Evolutionary conservation across 2,888 invertebrate genomes (phyloP).

Genomic region (Athetis lepigone): DNA sequence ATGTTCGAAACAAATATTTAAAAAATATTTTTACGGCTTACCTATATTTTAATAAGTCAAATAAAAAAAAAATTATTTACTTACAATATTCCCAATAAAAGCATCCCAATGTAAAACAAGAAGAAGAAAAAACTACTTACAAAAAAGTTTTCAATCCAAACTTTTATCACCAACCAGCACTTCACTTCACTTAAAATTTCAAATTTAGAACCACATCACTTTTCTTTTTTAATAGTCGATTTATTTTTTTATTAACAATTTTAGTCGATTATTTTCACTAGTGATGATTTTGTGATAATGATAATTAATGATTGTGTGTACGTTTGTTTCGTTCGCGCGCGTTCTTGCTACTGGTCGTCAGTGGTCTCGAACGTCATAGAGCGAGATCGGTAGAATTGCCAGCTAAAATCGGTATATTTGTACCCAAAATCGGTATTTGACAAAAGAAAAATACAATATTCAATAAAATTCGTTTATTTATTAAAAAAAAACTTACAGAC

Average conservation of each 20-base stretch:
- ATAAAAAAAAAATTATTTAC: neutral
- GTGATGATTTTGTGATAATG: constrained; percentile 47
- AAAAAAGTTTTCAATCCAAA: constrained; percentile 72
- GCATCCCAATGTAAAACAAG: constrained; percentile 15
- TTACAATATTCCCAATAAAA: constrained; percentile 11
- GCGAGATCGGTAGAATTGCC: too few relatives aligned
- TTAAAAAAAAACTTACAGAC: too few relatives aligned
- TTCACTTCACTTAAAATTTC: constrained; percentile 64
- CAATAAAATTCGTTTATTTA: too few relatives aligned
- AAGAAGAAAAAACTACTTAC: constrained; percentile 65
- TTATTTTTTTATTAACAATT: constrained; percentile 15
- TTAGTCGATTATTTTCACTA: constrained; percentile 49
- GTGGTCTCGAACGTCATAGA: too few relatives aligned
- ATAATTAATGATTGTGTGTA: constrained; percentile 52
- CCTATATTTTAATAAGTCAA: neutral
- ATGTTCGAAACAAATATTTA: too few relatives aligned
- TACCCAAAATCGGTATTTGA: too few relatives aligned
- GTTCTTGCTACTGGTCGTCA: constrained; percentile 77
- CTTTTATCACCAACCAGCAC: constrained; percentile 63
- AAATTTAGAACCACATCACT: constrained; percentile 41
- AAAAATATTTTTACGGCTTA: neutral
- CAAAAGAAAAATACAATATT: too few relatives aligned
- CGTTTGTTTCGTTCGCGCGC: constrained; percentile 78
- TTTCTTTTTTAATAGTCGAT: constrained; percentile 23
- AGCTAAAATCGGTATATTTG: too few relatives aligned